Conservation (phyloP, 2,113 vertebrate genomes). For the Labeo catla region DNA sequence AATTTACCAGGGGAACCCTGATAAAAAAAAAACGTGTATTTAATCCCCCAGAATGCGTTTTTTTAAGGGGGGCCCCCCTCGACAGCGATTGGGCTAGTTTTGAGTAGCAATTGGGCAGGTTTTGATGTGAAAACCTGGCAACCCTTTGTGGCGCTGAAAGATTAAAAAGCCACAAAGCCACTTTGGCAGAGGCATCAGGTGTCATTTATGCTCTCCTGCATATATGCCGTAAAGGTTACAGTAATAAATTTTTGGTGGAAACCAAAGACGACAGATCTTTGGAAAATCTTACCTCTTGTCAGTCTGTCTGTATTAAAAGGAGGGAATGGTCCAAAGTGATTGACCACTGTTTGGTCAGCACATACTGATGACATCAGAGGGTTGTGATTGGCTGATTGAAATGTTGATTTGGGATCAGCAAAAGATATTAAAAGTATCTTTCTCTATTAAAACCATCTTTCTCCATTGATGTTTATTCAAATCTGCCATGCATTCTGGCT, state of each 20-base stretch:
- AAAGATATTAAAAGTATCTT: too few relatives aligned
- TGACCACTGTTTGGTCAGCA: not conserved
- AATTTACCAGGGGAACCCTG: too few relatives aligned
- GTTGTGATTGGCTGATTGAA: not conserved
- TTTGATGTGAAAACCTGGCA: too few relatives aligned
- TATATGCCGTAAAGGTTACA: not conserved
- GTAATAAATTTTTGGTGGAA: not conserved
- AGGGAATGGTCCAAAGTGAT: not conserved
- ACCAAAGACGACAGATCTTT: not conserved
- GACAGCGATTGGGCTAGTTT: too few relatives aligned
- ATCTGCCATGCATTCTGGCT: not conserved
- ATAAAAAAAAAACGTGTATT: too few relatives aligned
- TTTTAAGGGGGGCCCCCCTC: too few relatives aligned
- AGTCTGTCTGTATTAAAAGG: not conserved
- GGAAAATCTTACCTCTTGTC: not conserved
- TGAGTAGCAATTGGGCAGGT: too few relatives aligned
- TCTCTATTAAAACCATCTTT: not conserved
- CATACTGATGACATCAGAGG: not conserved
- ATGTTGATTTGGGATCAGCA: too few relatives aligned
- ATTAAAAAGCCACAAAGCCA: not conserved
- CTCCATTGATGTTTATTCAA: not conserved
- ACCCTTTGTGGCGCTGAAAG: not conserved
- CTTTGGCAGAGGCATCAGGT: not conserved
- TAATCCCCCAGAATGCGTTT: too few relatives aligned
- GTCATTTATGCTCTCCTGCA: not conserved